Conservation (phyloP, 2,888 invertebrate genomes). For the Drosophila neonasuta region DNA sequence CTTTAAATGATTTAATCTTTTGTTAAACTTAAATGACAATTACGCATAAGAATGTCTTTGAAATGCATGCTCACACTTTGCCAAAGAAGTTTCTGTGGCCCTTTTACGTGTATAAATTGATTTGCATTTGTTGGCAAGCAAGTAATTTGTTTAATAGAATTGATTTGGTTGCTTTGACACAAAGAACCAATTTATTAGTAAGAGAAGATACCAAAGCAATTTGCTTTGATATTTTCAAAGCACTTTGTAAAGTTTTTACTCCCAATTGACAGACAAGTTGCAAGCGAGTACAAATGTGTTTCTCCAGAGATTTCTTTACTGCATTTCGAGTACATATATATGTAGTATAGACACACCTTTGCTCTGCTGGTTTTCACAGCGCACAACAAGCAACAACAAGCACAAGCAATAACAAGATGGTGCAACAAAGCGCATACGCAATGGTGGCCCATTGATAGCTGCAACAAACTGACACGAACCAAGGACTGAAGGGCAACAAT, state of each 20-base stretch:
- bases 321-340: not conserved
- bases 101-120: not conserved
- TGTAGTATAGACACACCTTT: not conserved
- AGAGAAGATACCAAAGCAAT: not conserved
- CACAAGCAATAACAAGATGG: constrained; percentile 12
- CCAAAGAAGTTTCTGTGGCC: not conserved
- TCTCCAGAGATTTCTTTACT: constrained; percentile 15
- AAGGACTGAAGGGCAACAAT: constrained; percentile 24
- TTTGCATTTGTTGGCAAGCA: constrained; percentile 4
- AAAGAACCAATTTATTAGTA: constrained; percentile 25
- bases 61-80: not conserved
- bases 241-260: constrained; percentile 34
- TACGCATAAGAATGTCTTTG: not conserved
- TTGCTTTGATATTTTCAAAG: constrained; percentile 38
- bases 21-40: not conserved
- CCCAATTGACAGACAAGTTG: constrained; percentile 33
- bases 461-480: constrained; percentile 36
- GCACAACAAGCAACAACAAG: not conserved
- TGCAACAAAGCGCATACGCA: constrained; percentile 63
- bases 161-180: not conserved
- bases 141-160: constrained; percentile 1
- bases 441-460: constrained; percentile 57
- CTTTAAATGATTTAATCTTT: not conserved
- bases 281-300: constrained; percentile 5
- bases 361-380: not conserved